A percentile compares a stretch with the other conserved stretches of the same genome.
Conservation (phyloP, 1,140 invertebrate genomes). For the Drosophila repleta region DNA sequence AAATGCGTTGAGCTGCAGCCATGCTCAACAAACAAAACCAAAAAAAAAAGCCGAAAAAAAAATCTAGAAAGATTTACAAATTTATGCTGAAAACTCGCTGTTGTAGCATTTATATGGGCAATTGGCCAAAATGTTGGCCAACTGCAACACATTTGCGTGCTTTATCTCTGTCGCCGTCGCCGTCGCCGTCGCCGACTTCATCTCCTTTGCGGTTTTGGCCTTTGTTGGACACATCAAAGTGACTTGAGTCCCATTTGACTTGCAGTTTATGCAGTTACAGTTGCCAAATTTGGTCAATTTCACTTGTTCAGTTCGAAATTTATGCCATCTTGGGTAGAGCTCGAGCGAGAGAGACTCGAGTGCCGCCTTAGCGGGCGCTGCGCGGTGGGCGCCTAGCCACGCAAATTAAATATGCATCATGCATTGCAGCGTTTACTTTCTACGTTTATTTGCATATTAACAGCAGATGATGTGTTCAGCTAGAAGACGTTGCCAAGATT, state of each 20-base stretch:
- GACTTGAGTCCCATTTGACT: conserved; percentile 59
- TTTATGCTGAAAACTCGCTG: conserved; percentile 61
- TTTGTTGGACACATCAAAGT: conserved; percentile 60
- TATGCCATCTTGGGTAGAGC: conserved; percentile 45
- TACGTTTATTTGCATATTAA: conserved; percentile 41
- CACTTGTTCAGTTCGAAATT: conserved; percentile 66
- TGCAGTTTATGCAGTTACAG: conserved; percentile 55
- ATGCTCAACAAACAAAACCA: conserved; percentile 12
- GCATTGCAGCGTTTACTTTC: conserved; percentile 42
- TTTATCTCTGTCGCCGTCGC: conserved; percentile 44
- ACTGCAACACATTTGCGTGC: conserved; percentile 69
- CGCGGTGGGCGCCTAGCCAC: conserved; percentile 9
- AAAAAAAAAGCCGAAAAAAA: conserved; percentile 17
- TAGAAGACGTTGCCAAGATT: neutral
- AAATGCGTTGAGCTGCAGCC: conserved; percentile 44
- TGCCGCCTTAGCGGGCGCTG: neutral
- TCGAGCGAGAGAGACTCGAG: conserved; percentile 5
- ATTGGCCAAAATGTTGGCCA: conserved; percentile 72
- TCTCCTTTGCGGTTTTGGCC: conserved; percentile 18
- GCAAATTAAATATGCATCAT: conserved; percentile 27
- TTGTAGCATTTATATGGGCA: conserved; percentile 69
- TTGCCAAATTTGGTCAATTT: conserved; percentile 74
- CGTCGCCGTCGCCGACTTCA: conserved; percentile 3
- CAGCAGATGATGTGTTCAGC: conserved; percentile 26
- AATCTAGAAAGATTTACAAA: conserved; percentile 66